Base-by-base conservation (phyloP, 2,888 invertebrate species). In the Biston stratarius region DNA sequence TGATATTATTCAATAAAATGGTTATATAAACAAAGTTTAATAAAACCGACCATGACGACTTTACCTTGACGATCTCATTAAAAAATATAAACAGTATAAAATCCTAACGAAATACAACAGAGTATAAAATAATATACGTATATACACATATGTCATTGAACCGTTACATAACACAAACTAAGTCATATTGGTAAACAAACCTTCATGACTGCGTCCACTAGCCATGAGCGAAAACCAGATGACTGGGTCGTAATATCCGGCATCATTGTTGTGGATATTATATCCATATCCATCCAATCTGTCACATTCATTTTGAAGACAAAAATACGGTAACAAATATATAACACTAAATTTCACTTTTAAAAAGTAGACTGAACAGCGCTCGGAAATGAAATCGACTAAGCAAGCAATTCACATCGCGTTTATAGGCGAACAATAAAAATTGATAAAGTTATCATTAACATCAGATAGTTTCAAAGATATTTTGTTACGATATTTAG, bases 171-270 rank as follows among this genome's bases (percentile, higher is more conserved):
- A 74, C 61, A 57, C 67, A 71, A 72, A 49, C 48, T 62, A 49
- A 59, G 47, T 64, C 59, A 67, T 69, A 69, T 64, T 67, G 51
- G 64, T 72, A 75, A 77, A 84, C 89, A 74, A 80, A 92, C 92
- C 92, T 91, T 78, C 70, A 90, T 53, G 40, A 92, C 77, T 53
- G 88, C 73, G 76, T 87, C 81, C 61, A 84, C 83, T 47, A 92
- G 73, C 92, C 91, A 92, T 15, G 83, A 78, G 69, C 91, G 82
- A 24, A 91, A 60, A 73, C 86, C 91, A 14, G 84, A 79, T 0
- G 86, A 75, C 0, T 71, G 74, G 5, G 87, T 84, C 0, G 81
- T 79, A 2, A 71, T 64, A 51, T 82, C 80, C 42, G 79, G 78
- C 38, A 79, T 53, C 69, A 76, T 76, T 0, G 80, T 77, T 10